Percentiles rank a stretch among this genome's conserved stretches.
Evolutionary conservation across 2,888 invertebrate genomes (phyloP).

Genomic region (Cephus pygmeus): DNA sequence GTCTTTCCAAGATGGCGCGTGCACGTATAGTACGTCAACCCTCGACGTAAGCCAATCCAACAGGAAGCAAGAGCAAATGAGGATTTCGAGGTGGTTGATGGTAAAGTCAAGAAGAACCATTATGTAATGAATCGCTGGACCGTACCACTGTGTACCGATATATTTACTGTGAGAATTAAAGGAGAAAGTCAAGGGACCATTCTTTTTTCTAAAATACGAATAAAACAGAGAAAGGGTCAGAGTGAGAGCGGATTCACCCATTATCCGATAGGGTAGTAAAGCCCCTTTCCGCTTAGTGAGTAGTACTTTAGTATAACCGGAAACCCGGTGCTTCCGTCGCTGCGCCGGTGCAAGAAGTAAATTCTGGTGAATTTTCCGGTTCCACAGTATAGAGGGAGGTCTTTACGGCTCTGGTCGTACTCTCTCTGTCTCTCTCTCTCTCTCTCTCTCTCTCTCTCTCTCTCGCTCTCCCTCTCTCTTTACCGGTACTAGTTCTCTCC

Average conservation of each 20-base stretch:
- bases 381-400: conserved; percentile 40
- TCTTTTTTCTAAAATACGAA: not conserved
- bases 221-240: conserved; percentile 1
- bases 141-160: not conserved
- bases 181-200: not conserved
- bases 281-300: conserved; percentile 5
- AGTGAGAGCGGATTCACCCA: not conserved
- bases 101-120: not conserved
- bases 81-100: not conserved
- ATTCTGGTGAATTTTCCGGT: conserved; percentile 52
- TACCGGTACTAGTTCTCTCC: conserved; percentile 22
- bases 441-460: conserved; percentile 18
- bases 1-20: conserved; percentile 41
- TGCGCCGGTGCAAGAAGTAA: conserved; percentile 41
- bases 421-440: conserved; percentile 16
- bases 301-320: conserved; percentile 35
- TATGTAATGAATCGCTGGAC: not conserved
- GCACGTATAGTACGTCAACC: not conserved
- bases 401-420: conserved; percentile 45
- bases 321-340: conserved; percentile 41
- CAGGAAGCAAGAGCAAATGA: not conserved
- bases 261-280: conserved; percentile 6
- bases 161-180: not conserved
- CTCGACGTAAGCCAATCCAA: not conserved
- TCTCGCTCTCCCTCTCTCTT: conserved; percentile 22